A percentile compares a stretch with the other conserved stretches of the same genome.
Evolutionary conservation across 2,888 invertebrate species (phyloP).

Genomic region (Drosophila subsilvestris): DNA sequence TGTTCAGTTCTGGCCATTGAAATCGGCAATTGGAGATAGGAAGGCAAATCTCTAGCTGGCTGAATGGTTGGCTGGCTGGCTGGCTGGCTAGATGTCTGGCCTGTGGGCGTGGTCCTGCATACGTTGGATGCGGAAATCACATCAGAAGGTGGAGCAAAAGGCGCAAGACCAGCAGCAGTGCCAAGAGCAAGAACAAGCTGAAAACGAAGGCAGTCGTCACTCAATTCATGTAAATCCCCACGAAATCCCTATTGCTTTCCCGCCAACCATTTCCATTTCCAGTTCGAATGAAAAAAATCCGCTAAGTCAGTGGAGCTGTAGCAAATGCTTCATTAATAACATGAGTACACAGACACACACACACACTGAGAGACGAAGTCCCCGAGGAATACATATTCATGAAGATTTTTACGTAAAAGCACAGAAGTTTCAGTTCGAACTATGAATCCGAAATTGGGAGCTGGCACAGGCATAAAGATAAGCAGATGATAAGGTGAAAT

Average conservation of each 20-base stretch:
- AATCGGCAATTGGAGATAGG: slow-evolving; percentile 53
- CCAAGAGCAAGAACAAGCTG: slow-evolving; percentile 3
- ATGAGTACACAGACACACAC: slow-evolving; percentile 25
- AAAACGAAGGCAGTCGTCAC: slow-evolving; percentile 33
- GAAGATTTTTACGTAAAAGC: slow-evolving; percentile 36
- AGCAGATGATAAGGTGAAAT: slow-evolving; percentile 13
- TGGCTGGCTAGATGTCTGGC: neutral
- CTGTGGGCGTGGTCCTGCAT: slow-evolving; percentile 19
- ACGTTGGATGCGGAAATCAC: slow-evolving; percentile 30
- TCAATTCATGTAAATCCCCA: slow-evolving; percentile 68
- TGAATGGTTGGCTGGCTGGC: slow-evolving; percentile 6
- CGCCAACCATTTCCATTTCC: slow-evolving; percentile 8
- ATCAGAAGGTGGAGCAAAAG: neutral
- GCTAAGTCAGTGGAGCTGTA: slow-evolving; percentile 59
- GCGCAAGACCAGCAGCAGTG: slow-evolving; percentile 22
- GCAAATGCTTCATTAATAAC: slow-evolving; percentile 69
- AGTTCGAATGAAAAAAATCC: slow-evolving; percentile 55
- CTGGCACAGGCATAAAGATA: slow-evolving; percentile 12
- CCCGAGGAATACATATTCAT: slow-evolving; percentile 37
- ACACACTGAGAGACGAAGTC: slow-evolving; percentile 11
- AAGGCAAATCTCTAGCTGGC: slow-evolving; percentile 39
- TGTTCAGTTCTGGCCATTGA: slow-evolving; percentile 48
- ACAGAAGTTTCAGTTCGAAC: slow-evolving; percentile 23
- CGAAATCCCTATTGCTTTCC: slow-evolving; percentile 57
- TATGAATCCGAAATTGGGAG: slow-evolving; percentile 31